Conservation (phyloP, 2,888 invertebrate genomes). For the Drosophila kuntzei region DNA sequence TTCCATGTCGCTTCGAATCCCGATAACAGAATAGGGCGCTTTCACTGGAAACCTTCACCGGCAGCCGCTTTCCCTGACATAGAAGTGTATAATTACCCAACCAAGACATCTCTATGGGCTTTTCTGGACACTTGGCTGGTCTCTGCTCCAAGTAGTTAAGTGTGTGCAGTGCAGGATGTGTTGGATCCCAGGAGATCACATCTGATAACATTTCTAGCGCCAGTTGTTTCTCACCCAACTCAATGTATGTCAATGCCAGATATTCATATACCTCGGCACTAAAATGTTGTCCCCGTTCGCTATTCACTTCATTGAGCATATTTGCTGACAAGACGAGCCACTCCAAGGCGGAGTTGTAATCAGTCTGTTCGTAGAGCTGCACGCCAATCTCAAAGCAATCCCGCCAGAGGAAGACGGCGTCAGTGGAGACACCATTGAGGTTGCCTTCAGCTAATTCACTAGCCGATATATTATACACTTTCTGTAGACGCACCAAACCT, state of each 20-base stretch:
- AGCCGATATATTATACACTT: conserved; percentile 94
- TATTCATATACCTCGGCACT: conserved; percentile 65
- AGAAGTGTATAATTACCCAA: conserved; percentile 52
- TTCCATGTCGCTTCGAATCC: conserved; percentile 86
- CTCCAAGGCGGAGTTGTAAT: conserved; percentile 40
- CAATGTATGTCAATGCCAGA: conserved; percentile 57
- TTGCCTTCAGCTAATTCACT: conserved; percentile 92
- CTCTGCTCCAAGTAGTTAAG: conserved; percentile 37
- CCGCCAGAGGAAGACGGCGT: conserved; percentile 46
- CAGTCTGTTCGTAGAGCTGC: conserved; percentile 56
- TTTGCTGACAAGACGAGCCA: conserved; percentile 58
- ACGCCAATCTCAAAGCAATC: conserved; percentile 74
- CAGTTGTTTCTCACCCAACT: conserved; percentile 53
- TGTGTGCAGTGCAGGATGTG: conserved; percentile 34
- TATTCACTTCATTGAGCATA: conserved; percentile 19
- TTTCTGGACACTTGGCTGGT: neutral
- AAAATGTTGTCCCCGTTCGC: conserved; percentile 3
- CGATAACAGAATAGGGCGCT: conserved; percentile 49
- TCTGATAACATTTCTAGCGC: conserved; percentile 43
- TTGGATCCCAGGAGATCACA: conserved; percentile 38
- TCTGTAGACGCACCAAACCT: conserved; percentile 95
- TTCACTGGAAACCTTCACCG: neutral
- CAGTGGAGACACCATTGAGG: conserved; percentile 91
- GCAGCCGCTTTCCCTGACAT: conserved; percentile 61
- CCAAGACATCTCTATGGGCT: neutral